These are phyloP conservation scores for Idaea dimidiata DNA, from an alignment of 2,888 invertebrate species.

Conservation along the genomic window DNA sequence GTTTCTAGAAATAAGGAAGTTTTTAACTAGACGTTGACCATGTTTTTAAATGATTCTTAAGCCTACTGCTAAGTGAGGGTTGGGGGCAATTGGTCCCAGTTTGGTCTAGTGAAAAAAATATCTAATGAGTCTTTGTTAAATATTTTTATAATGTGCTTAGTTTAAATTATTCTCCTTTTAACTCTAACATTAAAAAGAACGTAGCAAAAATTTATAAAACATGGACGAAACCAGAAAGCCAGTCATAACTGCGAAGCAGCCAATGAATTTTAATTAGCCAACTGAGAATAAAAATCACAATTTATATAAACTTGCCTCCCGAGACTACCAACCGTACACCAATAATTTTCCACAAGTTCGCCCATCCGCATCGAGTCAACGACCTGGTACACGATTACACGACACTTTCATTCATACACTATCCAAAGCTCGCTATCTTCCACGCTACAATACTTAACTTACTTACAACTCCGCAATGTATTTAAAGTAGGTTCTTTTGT, in stretches of 20 bases:
- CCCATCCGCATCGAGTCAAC: constrained; percentile 45
- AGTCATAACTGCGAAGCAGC: background rate
- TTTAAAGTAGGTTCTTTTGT: background rate
- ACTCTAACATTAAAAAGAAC: background rate
- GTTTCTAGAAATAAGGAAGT: background rate
- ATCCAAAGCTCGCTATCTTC: constrained; percentile 21
- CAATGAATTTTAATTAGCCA: background rate
- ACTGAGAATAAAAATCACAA: background rate
- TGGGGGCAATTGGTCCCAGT: background rate
- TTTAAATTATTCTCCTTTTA: background rate
- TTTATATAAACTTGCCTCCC: background rate
- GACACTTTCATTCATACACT: constrained; percentile 37
- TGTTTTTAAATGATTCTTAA: too few relatives aligned
- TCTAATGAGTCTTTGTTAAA: background rate
- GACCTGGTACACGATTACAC: constrained; percentile 36
- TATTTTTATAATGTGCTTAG: background rate
- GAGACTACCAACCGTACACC: background rate
- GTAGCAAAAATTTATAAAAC: background rate
- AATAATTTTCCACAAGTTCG: constrained; percentile 42
- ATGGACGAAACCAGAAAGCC: background rate
- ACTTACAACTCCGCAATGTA: constrained; percentile 17
- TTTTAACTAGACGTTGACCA: too few relatives aligned
- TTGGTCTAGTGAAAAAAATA: background rate
- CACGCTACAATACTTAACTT: background rate
- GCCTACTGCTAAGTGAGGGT: background rate